These are phyloP conservation scores for Tachina lurida DNA, from an alignment of 2,888 invertebrate genomes.

Conservation along the genomic window DNA sequence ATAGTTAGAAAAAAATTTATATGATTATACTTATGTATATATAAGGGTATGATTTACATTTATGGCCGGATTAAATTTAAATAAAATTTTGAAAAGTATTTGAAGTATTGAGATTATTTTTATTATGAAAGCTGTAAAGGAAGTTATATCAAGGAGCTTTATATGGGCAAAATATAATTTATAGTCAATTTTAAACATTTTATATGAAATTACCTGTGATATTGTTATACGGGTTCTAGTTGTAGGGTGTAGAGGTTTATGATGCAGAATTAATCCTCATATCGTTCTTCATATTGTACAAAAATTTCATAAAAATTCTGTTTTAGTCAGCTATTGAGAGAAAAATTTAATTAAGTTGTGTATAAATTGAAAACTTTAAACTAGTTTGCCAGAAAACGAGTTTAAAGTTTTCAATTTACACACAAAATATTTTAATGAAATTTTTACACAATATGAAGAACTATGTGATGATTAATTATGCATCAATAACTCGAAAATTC, in stretches of 20 bases:
- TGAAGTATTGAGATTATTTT: constrained; percentile 5
- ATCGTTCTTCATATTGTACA: no score
- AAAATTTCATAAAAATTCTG: no score
- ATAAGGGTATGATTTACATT: constrained; percentile 31
- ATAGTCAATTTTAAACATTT: background rate
- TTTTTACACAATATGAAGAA: no score
- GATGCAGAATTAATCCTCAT: no score
- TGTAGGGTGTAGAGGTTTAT: background rate
- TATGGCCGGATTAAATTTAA: constrained; percentile 46
- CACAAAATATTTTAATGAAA: no score
- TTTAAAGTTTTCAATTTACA: no score
- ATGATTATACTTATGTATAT: constrained; percentile 13
- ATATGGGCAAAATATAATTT: background rate
- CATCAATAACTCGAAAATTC: no score
- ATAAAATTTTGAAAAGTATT: constrained; percentile 32
- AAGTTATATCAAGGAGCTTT: background rate
- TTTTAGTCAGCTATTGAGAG: no score
- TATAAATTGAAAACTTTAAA: no score
- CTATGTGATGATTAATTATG: no score
- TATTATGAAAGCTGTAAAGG: constrained; percentile 17
- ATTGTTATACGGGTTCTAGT: background rate
- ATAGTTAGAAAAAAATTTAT: constrained; percentile 26
- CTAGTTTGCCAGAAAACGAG: no score
- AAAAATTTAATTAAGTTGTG: no score
- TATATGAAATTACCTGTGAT: background rate